Evolutionary conservation across 2,113 vertebrate genomes (phyloP), one percentile per base, ranked within the genome.

Genomic region (Tragelaphus buxtoni): DNA sequence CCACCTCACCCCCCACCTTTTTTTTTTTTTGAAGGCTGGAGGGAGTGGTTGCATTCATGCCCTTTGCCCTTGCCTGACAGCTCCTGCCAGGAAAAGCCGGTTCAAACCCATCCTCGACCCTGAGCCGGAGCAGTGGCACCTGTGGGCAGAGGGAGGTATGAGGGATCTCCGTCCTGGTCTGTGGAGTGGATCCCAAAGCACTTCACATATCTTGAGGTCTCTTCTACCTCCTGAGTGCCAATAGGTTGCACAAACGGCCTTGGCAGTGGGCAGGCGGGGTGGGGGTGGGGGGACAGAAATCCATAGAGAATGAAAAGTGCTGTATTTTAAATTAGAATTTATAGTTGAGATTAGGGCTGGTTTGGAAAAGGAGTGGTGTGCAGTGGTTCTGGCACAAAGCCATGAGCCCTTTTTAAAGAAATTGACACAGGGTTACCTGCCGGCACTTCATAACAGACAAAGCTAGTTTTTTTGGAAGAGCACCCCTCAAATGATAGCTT

Each of bases 161-260:
- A 47, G 39, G 74, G 32, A 84, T 69, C 69, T 74, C 77, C 47
- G 7, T 61, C n/a, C 53, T 80, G 51, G 72, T 88, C 74, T 93
- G 79, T 94, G 86, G 87, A 82, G 81, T 94, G 86, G 82, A 97
- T 95, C 93, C 83, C 93, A 96, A 93, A 97, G 93, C 95, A 93
- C 96, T 97, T 95, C 56, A 61, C 49, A 55, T 45, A 85, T 94
- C 60, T 89, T 86, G 61, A 93, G 91, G 77, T 91, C 74, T 93
- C 69, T 55, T 93, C 39, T 76, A 60, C 32, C 61, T 88, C 72
- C 28, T 81, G 96, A 80, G 76, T 95, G 53, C 63, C 53, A 56
- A n/a, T 47, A 93, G 90, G 58, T 72, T 93, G 47, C 26, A 87
- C 51, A 90, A 95, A 49, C 28, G 39, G 45, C 80, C 77, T 82